Evolutionary conservation across 2,888 invertebrate species (phyloP), one percentile per base, ranked within the genome.

Genomic region (Uloborus plumipes): DNA sequence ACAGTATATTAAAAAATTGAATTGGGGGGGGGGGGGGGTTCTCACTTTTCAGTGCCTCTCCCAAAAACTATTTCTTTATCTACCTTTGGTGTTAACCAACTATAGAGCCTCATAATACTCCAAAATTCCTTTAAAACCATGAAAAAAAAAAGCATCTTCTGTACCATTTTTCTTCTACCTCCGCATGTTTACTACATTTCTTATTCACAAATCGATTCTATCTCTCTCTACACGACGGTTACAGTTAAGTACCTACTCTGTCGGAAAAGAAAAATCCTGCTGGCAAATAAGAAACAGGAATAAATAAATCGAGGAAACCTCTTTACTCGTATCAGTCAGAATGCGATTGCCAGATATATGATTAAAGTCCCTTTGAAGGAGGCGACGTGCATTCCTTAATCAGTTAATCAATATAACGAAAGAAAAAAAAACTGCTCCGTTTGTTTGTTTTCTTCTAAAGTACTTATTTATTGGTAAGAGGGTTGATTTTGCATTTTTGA

Each of bases 341-440:
- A 81, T 81, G 80, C 70, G 67, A 81, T 81, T 74, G 74, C 51
- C 70, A 58, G 74, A 74, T 70, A 81, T 81, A 70, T 81, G 80
- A 81, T 81, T 81, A 74, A 81, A 81, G 64, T 81, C 70, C 74
- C 74, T 58, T 69, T 70, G 74, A 74, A 74, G 39, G 9, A 39
- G 39, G 39, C 39, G 39, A 39, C 39, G 39, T 39, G 11, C 67
- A 61, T 71, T 64, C 69, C 70, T 39, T 81, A 81, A 81, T 81
- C 80, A 81, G 80, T 81, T 81, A 81, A 81, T 81, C 80, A 81
- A 81, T 81, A 81, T 65, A 39, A 61, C 50, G 51, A 80, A 73
- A 69, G 72, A 73, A 80, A 39, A 39, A 39, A 39, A 39, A 39
- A 39, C 31, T 39, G 39, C 59, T 58, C 62, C 50, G 50, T 70